Conservation (phyloP, 2,797 vertebrate species). For the Falco berigora region DNA sequence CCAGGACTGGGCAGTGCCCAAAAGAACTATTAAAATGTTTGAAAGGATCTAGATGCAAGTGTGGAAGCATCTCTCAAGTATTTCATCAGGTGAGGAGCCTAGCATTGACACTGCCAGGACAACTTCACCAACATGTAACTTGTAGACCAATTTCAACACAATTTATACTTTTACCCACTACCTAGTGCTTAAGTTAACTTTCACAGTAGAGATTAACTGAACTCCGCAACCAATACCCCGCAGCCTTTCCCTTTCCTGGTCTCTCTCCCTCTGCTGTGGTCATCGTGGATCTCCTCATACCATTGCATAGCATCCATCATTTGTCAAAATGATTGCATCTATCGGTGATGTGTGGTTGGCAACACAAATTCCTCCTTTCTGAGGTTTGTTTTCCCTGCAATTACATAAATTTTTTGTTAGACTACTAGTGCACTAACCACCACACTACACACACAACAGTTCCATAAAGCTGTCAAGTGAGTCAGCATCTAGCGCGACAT, state of each 20-base stretch:
- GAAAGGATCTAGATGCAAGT: neutral
- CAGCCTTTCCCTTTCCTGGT: neutral
- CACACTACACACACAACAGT: neutral
- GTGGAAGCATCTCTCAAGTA: neutral
- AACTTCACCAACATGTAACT: neutral
- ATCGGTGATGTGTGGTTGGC: slow-evolving; percentile 97
- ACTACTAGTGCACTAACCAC: neutral
- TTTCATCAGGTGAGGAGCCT: neutral
- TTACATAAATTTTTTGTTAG: slow-evolving; percentile 11
- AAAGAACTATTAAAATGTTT: neutral
- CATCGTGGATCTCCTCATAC: slow-evolving; percentile 69
- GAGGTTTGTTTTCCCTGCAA: slow-evolving; percentile 86
- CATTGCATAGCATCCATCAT: slow-evolving; percentile 96
- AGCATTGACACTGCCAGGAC: neutral
- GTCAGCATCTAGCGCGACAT: neutral
- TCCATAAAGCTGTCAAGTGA: neutral
- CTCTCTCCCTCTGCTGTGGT: neutral
- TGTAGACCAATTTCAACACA: neutral
- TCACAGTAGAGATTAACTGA: neutral
- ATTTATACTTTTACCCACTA: neutral
- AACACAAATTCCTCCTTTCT: slow-evolving; percentile 94
- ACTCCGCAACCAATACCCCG: neutral
- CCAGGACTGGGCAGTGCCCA: neutral
- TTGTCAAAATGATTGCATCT: slow-evolving; percentile 90
- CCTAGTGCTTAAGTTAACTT: neutral